Evolutionary conservation across 2,113 vertebrate species (phyloP).

Genomic region (Delphinapterus leucas): DNA sequence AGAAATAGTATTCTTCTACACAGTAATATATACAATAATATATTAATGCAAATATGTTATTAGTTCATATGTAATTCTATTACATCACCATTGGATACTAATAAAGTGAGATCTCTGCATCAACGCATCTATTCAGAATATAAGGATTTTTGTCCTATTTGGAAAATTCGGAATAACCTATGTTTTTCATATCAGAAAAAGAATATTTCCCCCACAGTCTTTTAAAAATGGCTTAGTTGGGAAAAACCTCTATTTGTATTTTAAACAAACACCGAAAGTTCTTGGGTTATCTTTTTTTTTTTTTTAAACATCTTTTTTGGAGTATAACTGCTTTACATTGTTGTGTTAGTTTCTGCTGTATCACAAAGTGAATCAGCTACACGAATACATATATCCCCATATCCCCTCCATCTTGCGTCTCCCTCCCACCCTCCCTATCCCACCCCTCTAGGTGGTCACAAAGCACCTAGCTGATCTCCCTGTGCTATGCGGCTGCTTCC

Average conservation of each 20-base stretch:
- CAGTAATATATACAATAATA: not conserved
- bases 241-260: not conserved
- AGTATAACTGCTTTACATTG: no score
- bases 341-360: no score
- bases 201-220: not conserved
- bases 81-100: not conserved
- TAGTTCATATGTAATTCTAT: not conserved
- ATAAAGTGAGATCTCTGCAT: not conserved
- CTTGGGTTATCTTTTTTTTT: not conserved
- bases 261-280: not conserved
- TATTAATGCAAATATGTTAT: not conserved
- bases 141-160: not conserved
- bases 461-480: no score
- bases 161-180: constrained; percentile 29
- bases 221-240: not conserved
- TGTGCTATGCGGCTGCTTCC: no score
- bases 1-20: not conserved
- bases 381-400: no score
- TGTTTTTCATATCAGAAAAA: not conserved
- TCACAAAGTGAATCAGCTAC: no score
- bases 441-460: no score
- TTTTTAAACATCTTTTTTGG: no score
- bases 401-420: no score
- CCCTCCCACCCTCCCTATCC: no score
- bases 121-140: not conserved